These are phyloP conservation scores for Dendroctonus valens DNA, from an alignment of 1,140 invertebrate species.

Conservation along the genomic window DNA sequence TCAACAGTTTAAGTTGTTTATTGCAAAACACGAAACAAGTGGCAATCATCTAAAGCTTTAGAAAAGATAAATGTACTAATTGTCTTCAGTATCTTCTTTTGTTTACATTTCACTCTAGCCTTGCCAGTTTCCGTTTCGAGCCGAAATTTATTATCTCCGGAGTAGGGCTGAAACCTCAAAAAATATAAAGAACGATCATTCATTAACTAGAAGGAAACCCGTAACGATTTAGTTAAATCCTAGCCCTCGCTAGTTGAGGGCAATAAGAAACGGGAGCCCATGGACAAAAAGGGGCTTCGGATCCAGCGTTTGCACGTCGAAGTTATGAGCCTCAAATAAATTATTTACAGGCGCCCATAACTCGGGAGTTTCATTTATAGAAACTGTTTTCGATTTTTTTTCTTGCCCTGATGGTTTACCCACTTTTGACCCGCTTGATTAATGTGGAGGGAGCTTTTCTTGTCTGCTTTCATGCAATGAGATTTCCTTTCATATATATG, in stretches of 20 bases:
- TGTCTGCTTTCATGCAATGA: too few species aligned
- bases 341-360: slow-evolving; percentile 6
- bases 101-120: slow-evolving; percentile 7
- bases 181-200: slow-evolving; percentile 13
- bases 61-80: slow-evolving; percentile 11
- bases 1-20: too few species aligned
- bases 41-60: too few species aligned
- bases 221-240: slow-evolving; percentile 12
- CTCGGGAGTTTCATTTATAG: slow-evolving; percentile 1
- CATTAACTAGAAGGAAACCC: slow-evolving; percentile 1
- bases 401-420: too few species aligned
- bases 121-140: slow-evolving; percentile 2
- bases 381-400: slow-evolving; percentile 6
- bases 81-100: slow-evolving; percentile 9
- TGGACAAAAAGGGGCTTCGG: neutral
- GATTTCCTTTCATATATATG: too few species aligned
- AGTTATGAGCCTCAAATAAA: slow-evolving; percentile 11
- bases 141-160: slow-evolving; percentile 11
- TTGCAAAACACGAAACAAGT: too few species aligned
- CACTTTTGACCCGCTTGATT: too few species aligned
- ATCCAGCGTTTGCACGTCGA: slow-evolving; percentile 6
- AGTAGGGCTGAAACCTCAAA: slow-evolving; percentile 6
- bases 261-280: slow-evolving; percentile 3
- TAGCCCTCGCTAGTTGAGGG: neutral
- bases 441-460: too few species aligned